Conservation (phyloP, 2,797 vertebrate species). For the Parauchenoglanis ngamensis region DNA sequence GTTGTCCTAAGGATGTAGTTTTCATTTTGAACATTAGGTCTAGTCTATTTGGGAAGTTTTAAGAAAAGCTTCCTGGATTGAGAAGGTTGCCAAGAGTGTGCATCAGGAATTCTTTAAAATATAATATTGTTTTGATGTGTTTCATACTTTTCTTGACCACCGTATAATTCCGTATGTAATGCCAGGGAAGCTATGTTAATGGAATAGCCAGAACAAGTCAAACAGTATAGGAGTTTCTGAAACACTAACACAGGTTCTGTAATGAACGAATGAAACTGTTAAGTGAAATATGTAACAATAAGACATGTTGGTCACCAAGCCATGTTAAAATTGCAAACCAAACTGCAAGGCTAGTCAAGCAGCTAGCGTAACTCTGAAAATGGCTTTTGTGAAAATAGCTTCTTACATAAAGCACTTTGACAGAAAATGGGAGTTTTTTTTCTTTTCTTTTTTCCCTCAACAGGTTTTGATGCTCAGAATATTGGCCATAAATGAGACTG, state of each 20-base stretch:
- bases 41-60: background rate
- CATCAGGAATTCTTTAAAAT: background rate
- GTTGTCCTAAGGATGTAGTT: background rate
- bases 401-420: background rate
- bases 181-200: background rate
- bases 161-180: background rate
- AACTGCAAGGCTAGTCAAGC: background rate
- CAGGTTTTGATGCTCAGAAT: background rate
- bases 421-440: background rate
- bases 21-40: background rate
- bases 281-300: background rate
- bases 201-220: background rate
- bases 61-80: background rate
- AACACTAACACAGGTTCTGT: background rate
- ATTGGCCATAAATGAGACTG: slow-evolving; percentile 8
- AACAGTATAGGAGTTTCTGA: background rate
- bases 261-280: background rate
- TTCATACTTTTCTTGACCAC: background rate
- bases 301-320: background rate
- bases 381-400: background rate
- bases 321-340: background rate
- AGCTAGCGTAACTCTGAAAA: background rate
- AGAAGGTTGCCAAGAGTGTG: background rate
- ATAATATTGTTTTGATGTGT: background rate
- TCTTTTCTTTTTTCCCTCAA: background rate